Evolutionary conservation across 2,888 invertebrate species (phyloP).

Genomic region (Drosophila anomalata): DNA sequence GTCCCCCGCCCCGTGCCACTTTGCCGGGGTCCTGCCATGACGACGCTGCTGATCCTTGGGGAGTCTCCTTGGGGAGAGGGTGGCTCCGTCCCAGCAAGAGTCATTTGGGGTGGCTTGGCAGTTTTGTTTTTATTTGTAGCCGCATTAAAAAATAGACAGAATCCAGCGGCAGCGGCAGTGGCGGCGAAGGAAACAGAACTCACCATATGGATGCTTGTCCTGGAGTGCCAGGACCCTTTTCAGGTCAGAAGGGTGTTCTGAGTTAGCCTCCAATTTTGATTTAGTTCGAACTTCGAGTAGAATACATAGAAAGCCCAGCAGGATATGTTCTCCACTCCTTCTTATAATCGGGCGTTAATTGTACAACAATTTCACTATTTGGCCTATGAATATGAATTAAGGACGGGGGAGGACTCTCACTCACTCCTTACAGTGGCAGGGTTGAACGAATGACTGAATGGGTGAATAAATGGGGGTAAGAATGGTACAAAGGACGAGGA

Average conservation of each 20-base stretch:
- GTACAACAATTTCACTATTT: slow-evolving; percentile 83
- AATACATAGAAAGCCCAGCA: slow-evolving; percentile 34
- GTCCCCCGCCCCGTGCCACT: slow-evolving; percentile 12
- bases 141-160: slow-evolving; percentile 69
- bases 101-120: slow-evolving; percentile 53
- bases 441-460: slow-evolving; percentile 36
- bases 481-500: background rate
- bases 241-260: slow-evolving; percentile 1
- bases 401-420: slow-evolving; percentile 68
- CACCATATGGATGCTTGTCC: slow-evolving; percentile 66
- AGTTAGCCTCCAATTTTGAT: background rate
- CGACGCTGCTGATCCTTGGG: slow-evolving; percentile 69
- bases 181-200: slow-evolving; percentile 47
- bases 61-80: slow-evolving; percentile 46
- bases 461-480: slow-evolving; percentile 18
- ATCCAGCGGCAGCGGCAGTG: slow-evolving; percentile 43
- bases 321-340: slow-evolving; percentile 53
- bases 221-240: slow-evolving; percentile 50
- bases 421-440: slow-evolving; percentile 11
- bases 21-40: slow-evolving; percentile 43
- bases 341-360: slow-evolving; percentile 81
- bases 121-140: slow-evolving; percentile 66
- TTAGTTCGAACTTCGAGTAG: background rate
- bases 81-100: slow-evolving; percentile 57
- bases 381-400: slow-evolving; percentile 83